Conservation (phyloP, 1,140 invertebrate species). For the Trichonephila clavata region DNA sequence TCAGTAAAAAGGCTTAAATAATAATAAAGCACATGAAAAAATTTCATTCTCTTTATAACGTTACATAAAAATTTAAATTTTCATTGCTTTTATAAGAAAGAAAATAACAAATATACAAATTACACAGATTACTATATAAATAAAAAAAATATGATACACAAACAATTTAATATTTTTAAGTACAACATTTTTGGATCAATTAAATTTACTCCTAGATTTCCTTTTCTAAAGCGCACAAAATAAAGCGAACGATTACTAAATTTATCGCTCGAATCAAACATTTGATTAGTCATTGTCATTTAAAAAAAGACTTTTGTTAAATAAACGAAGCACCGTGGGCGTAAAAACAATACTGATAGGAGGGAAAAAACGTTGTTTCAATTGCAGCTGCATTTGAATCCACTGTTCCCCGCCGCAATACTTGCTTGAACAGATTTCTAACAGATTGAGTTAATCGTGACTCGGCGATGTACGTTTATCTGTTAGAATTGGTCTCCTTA, state of each 20-base stretch:
- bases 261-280: not conserved
- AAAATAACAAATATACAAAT: too few relatives aligned
- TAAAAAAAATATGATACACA: not conserved
- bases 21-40: too few relatives aligned
- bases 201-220: not conserved
- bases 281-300: not conserved
- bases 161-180: not conserved
- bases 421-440: constrained; percentile 60
- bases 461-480: constrained; percentile 15
- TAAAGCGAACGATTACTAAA: not conserved
- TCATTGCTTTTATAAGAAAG: too few relatives aligned
- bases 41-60: too few relatives aligned
- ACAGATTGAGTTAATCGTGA: constrained; percentile 48
- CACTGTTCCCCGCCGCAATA: constrained; percentile 22
- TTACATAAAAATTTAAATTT: too few relatives aligned
- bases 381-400: constrained; percentile 10
- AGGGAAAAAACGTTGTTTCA: constrained; percentile 1
- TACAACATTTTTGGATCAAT: not conserved
- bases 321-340: not conserved
- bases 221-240: not conserved
- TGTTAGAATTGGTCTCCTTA: constrained; percentile 54
- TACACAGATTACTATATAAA: too few relatives aligned
- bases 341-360: not conserved
- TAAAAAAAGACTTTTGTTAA: not conserved
- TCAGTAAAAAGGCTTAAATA: too few relatives aligned